Conservation (phyloP, 1,140 invertebrate genomes). For the Oedothorax gibbosus region DNA sequence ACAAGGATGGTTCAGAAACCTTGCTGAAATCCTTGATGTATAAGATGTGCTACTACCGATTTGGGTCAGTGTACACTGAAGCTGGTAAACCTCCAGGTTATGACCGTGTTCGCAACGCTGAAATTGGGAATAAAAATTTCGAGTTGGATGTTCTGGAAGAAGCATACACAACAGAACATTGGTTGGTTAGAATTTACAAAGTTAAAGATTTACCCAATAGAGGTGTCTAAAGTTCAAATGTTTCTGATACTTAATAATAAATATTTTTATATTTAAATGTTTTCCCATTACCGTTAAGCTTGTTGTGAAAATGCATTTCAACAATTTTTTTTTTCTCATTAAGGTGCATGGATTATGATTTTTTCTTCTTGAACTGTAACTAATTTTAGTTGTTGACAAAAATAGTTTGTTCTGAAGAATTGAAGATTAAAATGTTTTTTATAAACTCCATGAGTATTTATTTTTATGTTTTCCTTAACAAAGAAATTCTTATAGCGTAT, state of each 20-base stretch:
- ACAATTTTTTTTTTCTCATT: background rate
- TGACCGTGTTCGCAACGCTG: slow-evolving; percentile 88
- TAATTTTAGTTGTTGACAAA: no score
- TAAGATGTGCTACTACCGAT: slow-evolving; percentile 96
- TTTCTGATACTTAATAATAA: slow-evolving; percentile 27
- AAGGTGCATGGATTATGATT: background rate
- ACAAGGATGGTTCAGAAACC: slow-evolving; percentile 87
- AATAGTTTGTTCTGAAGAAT: no score
- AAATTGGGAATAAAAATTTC: slow-evolving; percentile 96
- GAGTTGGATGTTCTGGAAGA: slow-evolving; percentile 92
- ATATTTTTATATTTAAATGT: slow-evolving; percentile 29
- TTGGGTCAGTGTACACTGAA: slow-evolving; percentile 95
- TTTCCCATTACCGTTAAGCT: background rate
- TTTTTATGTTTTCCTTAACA: no score
- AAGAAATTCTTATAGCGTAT: no score
- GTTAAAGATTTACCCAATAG: slow-evolving; percentile 88
- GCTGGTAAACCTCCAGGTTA: slow-evolving; percentile 92
- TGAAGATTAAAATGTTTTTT: no score
- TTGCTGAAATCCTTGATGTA: slow-evolving; percentile 95
- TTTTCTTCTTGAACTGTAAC: no score
- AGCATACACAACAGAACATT: slow-evolving; percentile 95
- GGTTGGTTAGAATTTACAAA: slow-evolving; percentile 96
- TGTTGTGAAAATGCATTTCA: no score
- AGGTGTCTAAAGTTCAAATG: slow-evolving; percentile 72
- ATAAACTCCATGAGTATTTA: no score